Conservation (phyloP, 2,888 invertebrate species). For the Ceriagrion tenellum region DNA sequence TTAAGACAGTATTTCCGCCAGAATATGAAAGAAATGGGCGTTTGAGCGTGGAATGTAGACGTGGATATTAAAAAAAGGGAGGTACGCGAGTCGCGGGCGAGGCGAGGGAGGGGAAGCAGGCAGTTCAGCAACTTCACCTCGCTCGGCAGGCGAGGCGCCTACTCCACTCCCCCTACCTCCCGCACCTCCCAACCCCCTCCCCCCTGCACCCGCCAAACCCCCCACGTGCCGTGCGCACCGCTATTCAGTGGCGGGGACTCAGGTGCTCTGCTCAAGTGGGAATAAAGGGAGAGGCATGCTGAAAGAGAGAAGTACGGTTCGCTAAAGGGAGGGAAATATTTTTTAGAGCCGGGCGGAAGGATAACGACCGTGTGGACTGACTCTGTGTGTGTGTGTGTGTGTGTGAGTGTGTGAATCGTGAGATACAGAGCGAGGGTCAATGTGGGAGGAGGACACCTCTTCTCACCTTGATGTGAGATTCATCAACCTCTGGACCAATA, state of each 20-base stretch:
- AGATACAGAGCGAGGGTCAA: background rate
- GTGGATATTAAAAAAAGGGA: background rate
- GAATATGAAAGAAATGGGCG: background rate
- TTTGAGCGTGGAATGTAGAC: background rate
- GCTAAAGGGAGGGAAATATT: background rate
- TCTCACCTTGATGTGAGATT: slow-evolving; percentile 1
- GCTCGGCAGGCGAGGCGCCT: background rate
- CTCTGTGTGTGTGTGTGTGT: background rate
- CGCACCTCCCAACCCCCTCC: no score
- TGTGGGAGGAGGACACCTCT: background rate
- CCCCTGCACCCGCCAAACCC: background rate
- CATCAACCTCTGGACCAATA: slow-evolving; percentile 5
- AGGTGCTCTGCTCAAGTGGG: background rate
- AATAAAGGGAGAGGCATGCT: background rate
- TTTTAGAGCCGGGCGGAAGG: background rate
- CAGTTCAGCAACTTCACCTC: background rate
- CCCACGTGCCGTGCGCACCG: background rate
- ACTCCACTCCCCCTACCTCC: no score
- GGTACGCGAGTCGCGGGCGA: background rate
- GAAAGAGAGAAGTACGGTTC: background rate
- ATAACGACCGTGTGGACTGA: background rate
- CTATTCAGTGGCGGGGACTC: background rate
- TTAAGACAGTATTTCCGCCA: background rate
- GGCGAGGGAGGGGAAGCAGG: background rate
- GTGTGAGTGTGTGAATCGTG: background rate